Evolutionary conservation across 2,888 invertebrate species (phyloP).

Genomic region (Nemotelus nigrinus): DNA sequence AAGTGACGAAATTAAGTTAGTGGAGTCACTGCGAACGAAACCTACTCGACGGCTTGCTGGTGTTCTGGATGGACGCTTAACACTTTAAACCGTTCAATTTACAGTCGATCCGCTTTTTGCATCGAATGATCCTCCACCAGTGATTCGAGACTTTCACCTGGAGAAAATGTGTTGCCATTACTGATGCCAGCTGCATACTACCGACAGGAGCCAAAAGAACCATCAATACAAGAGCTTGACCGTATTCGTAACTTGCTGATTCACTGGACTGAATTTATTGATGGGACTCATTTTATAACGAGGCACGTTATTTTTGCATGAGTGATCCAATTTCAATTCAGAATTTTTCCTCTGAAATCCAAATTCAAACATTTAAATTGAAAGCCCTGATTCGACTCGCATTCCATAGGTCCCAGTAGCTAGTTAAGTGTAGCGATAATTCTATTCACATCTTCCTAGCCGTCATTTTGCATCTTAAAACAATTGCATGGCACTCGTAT

Average conservation of each 20-base stretch:
- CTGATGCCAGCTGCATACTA: too few species aligned
- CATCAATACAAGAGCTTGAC: too few species aligned
- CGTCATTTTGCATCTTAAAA: slow-evolving; percentile 12
- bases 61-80: neutral
- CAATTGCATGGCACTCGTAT: slow-evolving; percentile 14
- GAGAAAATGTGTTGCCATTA: too few species aligned
- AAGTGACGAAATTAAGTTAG: slow-evolving; percentile 46
- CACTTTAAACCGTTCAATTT: slow-evolving; percentile 13
- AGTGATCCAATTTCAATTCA: too few species aligned
- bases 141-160: neutral
- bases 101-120: neutral
- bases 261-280: too few species aligned
- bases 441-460: slow-evolving; percentile 28
- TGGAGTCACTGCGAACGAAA: slow-evolving; percentile 3
- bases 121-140: neutral
- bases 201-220: too few species aligned
- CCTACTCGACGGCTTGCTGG: neutral
- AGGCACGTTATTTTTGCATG: too few species aligned
- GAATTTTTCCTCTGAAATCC: too few species aligned
- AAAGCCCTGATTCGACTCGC: too few species aligned
- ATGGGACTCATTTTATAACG: too few species aligned
- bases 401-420: neutral
- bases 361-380: too few species aligned
- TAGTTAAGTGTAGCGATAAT: slow-evolving; percentile 35
- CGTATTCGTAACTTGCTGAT: too few species aligned